A percentile compares a stretch with the other conserved stretches of the same genome.
Evolutionary conservation across 2,888 invertebrate genomes (phyloP).

Genomic region (Caradrina clavipalpis): DNA sequence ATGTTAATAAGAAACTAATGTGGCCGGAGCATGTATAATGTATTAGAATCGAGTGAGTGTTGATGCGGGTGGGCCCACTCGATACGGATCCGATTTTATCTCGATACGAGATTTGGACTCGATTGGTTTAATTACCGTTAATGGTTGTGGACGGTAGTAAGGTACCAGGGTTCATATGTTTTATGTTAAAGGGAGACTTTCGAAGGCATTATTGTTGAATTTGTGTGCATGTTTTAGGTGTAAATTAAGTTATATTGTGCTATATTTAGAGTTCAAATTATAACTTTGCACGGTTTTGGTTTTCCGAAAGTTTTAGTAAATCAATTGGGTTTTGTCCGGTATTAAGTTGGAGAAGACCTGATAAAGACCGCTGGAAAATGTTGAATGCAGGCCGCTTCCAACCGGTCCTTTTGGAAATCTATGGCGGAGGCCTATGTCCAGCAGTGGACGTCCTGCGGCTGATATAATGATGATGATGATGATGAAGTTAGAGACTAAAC

Average conservation of each 20-base stretch:
- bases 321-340: not conserved
- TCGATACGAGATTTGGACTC: constrained; percentile 84
- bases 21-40: constrained; percentile 85
- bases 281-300: not conserved
- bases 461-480: too few species aligned
- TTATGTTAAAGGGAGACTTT: constrained; percentile 47
- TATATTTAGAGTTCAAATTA: not conserved
- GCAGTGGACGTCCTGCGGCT: too few species aligned
- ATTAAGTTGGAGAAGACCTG: too few species aligned
- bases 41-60: constrained; percentile 76
- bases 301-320: not conserved
- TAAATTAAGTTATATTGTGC: not conserved
- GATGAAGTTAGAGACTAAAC: too few species aligned
- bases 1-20: constrained; percentile 78
- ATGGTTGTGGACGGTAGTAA: constrained; percentile 80
- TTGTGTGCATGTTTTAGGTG: constrained; percentile 7
- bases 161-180: constrained; percentile 68
- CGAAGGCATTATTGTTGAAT: not conserved
- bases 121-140: constrained; percentile 89
- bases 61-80: constrained; percentile 84
- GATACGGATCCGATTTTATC: constrained; percentile 86
- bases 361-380: too few species aligned
- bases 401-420: too few species aligned
- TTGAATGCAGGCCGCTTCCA: too few species aligned
- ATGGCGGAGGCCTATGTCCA: too few species aligned